A percentile compares a stretch with the other conserved stretches of the same genome.
These are phyloP conservation scores for Anagrus nilaparvatae DNA, from an alignment of 1,140 invertebrate genomes.

Conservation along the genomic window DNA sequence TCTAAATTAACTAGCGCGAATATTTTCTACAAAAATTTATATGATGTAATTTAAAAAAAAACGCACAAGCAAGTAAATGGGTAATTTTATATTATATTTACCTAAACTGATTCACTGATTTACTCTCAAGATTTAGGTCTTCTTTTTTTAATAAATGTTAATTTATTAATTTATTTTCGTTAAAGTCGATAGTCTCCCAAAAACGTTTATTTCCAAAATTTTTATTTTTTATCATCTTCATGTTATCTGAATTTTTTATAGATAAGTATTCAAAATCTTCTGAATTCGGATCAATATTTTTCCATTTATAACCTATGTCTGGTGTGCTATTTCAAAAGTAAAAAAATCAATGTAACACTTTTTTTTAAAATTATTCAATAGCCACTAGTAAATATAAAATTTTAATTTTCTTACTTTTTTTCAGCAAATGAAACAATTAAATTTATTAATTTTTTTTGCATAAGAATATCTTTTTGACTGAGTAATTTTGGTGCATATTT, in stretches of 20 bases:
- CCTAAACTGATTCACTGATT: too few relatives aligned
- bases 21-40: too few relatives aligned
- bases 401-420: not conserved
- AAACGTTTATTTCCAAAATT: not conserved
- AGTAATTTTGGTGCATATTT: not conserved
- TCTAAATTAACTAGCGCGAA: too few relatives aligned
- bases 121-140: too few relatives aligned
- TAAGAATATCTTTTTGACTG: not conserved
- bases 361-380: not conserved
- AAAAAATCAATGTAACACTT: not conserved
- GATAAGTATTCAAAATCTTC: not conserved
- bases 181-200: not conserved
- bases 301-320: not conserved
- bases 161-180: slow-evolving; percentile 3
- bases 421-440: not conserved
- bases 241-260: not conserved
- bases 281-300: not conserved
- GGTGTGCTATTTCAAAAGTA: slow-evolving; percentile 16
- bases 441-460: not conserved
- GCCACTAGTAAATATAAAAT: slow-evolving; percentile 1
- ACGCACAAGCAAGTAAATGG: too few relatives aligned
- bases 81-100: too few relatives aligned
- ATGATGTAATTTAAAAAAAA: too few relatives aligned
- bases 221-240: not conserved
- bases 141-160: too few relatives aligned